Percentiles rank a stretch among this genome's conserved stretches.
These are phyloP conservation scores for Aurelia aurita complex sp. Pacific DNA, from an alignment of 30 jellyfish, hydroid and myxozoan genomes.

Conservation along the genomic window DNA sequence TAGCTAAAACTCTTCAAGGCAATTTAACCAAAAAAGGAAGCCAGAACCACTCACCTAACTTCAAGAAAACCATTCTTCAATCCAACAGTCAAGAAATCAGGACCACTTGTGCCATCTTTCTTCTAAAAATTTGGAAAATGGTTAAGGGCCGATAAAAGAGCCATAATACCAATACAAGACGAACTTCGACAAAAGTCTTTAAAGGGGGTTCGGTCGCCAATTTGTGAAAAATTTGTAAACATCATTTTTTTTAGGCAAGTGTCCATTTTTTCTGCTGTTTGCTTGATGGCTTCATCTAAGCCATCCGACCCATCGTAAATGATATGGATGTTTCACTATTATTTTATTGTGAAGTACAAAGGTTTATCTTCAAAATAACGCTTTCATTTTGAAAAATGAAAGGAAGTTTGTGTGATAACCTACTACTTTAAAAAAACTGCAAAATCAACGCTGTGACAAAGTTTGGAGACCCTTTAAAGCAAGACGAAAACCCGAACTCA, in stretches of 20 bases:
- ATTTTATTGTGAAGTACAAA: too few relatives aligned
- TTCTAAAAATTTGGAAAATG: constrained; percentile 2
- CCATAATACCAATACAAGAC: background rate
- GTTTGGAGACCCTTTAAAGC: background rate
- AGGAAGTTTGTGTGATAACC: too few relatives aligned
- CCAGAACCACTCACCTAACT: constrained; percentile 52
- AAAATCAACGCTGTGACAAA: too few relatives aligned
- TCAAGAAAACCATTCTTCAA: constrained; percentile 76
- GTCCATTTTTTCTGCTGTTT: too few relatives aligned
- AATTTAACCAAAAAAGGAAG: background rate
- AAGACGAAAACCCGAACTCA: background rate
- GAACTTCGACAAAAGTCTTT: background rate
- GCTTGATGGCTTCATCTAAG: too few relatives aligned
- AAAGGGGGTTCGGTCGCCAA: background rate
- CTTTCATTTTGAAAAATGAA: too few relatives aligned
- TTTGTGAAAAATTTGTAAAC: too few relatives aligned
- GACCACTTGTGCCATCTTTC: constrained; percentile 37
- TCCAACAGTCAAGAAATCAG: constrained; percentile 79
- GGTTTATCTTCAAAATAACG: too few relatives aligned
- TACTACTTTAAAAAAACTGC: too few relatives aligned
- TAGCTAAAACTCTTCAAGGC: background rate
- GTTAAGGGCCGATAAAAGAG: background rate
- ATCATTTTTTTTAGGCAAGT: too few relatives aligned
- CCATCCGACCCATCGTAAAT: too few relatives aligned
- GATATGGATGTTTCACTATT: too few relatives aligned